These are phyloP conservation scores for Eutrigla gurnardus DNA, from an alignment of 2,797 vertebrate genomes.

Conservation along the genomic window DNA sequence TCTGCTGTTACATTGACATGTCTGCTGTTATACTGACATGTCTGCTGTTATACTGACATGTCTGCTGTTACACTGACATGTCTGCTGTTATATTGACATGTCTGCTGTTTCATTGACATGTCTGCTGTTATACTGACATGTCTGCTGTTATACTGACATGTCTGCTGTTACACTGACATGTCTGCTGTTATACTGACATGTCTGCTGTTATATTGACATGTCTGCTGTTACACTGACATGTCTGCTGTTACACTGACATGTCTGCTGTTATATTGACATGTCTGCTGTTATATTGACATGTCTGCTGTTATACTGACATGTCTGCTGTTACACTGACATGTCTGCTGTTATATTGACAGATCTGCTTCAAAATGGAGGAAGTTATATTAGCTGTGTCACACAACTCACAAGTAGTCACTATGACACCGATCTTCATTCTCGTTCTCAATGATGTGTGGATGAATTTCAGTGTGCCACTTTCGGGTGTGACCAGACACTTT, in stretches of 20 bases:
- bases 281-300: accelerated
- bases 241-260: not conserved
- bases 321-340: not conserved
- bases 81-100: not conserved
- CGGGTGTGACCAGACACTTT: not conserved
- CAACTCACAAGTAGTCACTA: too few relatives aligned
- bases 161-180: not conserved
- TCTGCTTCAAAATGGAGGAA: not conserved
- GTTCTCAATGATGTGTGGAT: not conserved
- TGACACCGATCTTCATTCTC: too few relatives aligned
- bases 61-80: not conserved
- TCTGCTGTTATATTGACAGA: too few relatives aligned
- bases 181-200: not conserved
- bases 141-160: too few relatives aligned
- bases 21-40: not conserved
- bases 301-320: accelerated
- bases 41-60: not conserved
- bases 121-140: too few relatives aligned
- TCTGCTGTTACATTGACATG: not conserved
- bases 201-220: too few relatives aligned
- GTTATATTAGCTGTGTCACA: too few relatives aligned
- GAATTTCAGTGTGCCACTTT: not conserved
- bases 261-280: not conserved
- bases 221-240: too few relatives aligned
- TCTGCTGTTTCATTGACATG: too few relatives aligned